Conservation (phyloP, 2,888 invertebrate species). For the Drosophila paramelanica region DNA sequence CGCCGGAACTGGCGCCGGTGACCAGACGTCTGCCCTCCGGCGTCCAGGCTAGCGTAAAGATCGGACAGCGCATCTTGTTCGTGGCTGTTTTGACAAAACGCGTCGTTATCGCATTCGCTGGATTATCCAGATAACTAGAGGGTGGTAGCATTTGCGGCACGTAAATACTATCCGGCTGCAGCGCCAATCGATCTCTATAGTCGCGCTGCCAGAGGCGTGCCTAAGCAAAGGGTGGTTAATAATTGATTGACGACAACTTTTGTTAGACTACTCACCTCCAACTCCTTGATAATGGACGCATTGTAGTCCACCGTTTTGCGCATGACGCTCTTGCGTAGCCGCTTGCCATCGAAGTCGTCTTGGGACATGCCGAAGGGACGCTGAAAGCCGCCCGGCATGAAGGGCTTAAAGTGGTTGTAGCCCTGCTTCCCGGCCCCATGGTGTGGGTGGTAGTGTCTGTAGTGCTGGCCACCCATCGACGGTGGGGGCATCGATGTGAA, state of each 20-base stretch:
- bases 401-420: constrained; percentile 84
- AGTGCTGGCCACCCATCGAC: constrained; percentile 79
- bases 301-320: constrained; percentile 99
- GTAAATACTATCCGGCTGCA: constrained; percentile 98
- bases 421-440: constrained; percentile 83
- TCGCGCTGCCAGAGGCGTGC: constrained; percentile 98
- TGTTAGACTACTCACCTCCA: constrained; percentile 89
- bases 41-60: constrained; percentile 99
- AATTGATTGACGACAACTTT: neutral
- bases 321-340: constrained; percentile 97
- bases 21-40: constrained; percentile 99
- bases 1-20: constrained; percentile 99
- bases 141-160: constrained; percentile 97
- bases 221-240: constrained; percentile 85
- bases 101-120: constrained; percentile 97
- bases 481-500: constrained; percentile 79
- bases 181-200: constrained; percentile 92
- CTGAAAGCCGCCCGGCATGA: constrained; percentile 82
- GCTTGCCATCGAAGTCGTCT: constrained; percentile 97
- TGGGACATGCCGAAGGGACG: constrained; percentile 89
- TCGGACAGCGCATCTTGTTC: constrained; percentile 99
- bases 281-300: constrained; percentile 95
- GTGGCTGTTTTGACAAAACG: constrained; percentile 99
- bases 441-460: constrained; percentile 77
- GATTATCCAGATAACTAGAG: constrained; percentile 96